Conservation (phyloP, 2,113 vertebrate species). For the Pithys albifrons region DNA sequence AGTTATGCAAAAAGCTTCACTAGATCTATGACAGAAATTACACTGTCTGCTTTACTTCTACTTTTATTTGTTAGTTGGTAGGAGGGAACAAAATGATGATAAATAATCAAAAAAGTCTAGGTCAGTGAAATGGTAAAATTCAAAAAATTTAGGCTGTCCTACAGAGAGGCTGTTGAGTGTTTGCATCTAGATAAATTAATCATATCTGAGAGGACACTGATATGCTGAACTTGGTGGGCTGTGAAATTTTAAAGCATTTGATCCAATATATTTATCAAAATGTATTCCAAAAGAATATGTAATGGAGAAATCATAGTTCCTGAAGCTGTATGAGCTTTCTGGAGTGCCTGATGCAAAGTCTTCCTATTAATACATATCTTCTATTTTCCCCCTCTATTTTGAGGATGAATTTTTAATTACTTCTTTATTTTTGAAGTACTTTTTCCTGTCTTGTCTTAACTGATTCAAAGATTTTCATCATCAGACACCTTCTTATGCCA, state of each 20-base stretch:
- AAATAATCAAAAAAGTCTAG: background rate
- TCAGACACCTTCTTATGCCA: background rate
- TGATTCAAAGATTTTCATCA: background rate
- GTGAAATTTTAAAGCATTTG: background rate
- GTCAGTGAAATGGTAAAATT: background rate
- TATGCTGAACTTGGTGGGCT: background rate
- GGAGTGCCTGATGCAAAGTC: background rate
- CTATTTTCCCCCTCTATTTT: background rate
- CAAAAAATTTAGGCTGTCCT: background rate
- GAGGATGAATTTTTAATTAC: background rate
- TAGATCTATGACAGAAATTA: background rate
- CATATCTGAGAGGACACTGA: background rate
- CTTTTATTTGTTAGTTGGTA: background rate
- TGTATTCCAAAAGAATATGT: background rate
- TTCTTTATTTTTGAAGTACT: background rate
- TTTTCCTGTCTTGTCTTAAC: background rate
- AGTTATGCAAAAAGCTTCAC: background rate
- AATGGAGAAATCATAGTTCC: background rate
- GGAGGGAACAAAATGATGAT: accelerated
- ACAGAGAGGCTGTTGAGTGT: background rate
- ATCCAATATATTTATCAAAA: background rate
- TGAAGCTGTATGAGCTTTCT: background rate
- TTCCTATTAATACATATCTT: background rate
- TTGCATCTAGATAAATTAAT: background rate
- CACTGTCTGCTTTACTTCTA: background rate